Percentiles rank a stretch among this genome's conserved stretches.
These are phyloP conservation scores for Balearica regulorum DNA, from an alignment of 2,797 vertebrate species.

Conservation along the genomic window DNA sequence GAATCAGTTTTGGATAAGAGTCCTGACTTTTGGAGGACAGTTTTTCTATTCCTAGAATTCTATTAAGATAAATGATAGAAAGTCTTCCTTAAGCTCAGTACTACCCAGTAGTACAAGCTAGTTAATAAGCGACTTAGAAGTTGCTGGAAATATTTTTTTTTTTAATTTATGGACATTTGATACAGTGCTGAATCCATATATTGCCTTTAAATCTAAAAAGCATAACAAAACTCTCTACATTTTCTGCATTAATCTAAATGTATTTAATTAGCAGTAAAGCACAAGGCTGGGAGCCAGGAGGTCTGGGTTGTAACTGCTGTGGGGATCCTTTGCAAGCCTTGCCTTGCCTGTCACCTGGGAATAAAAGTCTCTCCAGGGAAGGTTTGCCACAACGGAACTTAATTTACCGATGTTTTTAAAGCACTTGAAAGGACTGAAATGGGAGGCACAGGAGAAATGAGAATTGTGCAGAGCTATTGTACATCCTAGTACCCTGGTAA, in stretches of 20 bases:
- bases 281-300: conserved; percentile 26
- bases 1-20: background rate
- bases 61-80: background rate
- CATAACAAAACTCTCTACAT: conserved; percentile 3
- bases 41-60: background rate
- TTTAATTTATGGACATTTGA: conserved; percentile 45
- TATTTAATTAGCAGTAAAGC: conserved; percentile 56
- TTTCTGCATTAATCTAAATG: conserved; percentile 40
- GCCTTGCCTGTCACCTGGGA: conserved; percentile 41
- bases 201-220: conserved; percentile 43
- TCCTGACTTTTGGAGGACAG: background rate
- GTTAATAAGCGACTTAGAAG: conserved; percentile 2
- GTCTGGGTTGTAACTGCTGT: conserved; percentile 40
- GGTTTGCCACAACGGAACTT: conserved; percentile 1
- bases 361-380: conserved; percentile 26
- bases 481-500: background rate
- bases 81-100: background rate
- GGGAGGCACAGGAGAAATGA: background rate
- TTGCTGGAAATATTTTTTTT: conserved; percentile 33
- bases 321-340: conserved; percentile 31
- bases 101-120: background rate
- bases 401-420: conserved; percentile 44
- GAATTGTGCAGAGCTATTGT: background rate
- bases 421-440: conserved; percentile 8
- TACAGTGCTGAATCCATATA: conserved; percentile 43